Base-by-base conservation (phyloP, 2,888 invertebrate species). In the Nudaria mundana region DNA sequence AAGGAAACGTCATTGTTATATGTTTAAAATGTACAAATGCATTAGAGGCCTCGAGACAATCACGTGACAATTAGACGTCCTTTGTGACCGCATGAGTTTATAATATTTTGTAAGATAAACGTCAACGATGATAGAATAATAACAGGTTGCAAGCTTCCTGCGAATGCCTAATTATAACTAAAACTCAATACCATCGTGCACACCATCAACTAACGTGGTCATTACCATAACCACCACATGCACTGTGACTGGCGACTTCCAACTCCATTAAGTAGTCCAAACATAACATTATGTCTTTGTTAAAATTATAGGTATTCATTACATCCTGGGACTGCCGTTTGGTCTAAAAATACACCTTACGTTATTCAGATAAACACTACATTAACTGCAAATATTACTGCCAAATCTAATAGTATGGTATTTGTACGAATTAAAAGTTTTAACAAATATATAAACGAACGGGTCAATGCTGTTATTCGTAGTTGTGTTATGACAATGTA, bases 381-480 rank as follows among this genome's bases (percentile, higher is more conserved):
- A 0, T 5, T 2, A 7, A 12, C 31, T 5, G 49, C 20, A 44
- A n/a, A 25, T 20, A 5, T n/a, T 23, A 1, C 15, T 24, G 32
- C 32, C 40, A 31, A 16, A 1, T 7, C 3, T 59, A 59, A 57
- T 63, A 44, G 37, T 30, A 56, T 61, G 40, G 23, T 48, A 63
- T 65, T 54, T 20, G 22, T 29, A 29, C 7, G 50, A 44, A 35
- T 36, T 52, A 67, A 69, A 69, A 65, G 38, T 48, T 44, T 37
- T 30, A 35, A 45, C 51, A 47, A n/a, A 36, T 37, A 66, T 66
- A 69, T 66, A 69, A 60, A 42, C 49, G 48, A 51, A n/a, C 22
- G 18, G 35, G 15, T n/a, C 24, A 5, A 14, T 26, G 40, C 16
- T 13, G 44, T 22, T 25, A 25, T 30, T 11, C 23, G 30, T 33